These are phyloP conservation scores for Leptinotarsa undecemlineata DNA, from an alignment of 1,140 invertebrate species.

Conservation along the genomic window DNA sequence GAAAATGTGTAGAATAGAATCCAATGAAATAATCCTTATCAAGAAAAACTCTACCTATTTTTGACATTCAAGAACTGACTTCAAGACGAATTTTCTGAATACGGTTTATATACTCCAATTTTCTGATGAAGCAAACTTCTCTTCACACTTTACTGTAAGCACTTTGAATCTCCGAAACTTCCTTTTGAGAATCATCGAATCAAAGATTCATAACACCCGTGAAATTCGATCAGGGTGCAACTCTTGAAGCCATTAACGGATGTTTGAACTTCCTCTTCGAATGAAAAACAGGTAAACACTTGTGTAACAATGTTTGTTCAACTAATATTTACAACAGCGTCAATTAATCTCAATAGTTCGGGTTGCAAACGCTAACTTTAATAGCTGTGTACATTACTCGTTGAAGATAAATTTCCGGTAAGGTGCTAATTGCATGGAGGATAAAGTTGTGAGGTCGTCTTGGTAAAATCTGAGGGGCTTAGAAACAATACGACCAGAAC, in stretches of 20 bases:
- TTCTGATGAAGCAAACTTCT: too few relatives aligned
- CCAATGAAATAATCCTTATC: too few relatives aligned
- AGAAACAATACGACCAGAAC: too few relatives aligned
- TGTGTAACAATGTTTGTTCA: conserved; percentile 32
- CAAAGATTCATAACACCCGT: neutral
- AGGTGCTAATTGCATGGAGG: conserved; percentile 16
- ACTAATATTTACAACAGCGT: conserved; percentile 28
- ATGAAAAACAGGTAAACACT: neutral
- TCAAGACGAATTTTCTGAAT: too few relatives aligned
- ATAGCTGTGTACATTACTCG: conserved; percentile 21
- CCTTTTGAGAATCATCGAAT: neutral
- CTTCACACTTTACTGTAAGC: too few relatives aligned
- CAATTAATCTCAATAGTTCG: conserved; percentile 14
- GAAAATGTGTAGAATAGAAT: too few relatives aligned
- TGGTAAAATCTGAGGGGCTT: too few relatives aligned
- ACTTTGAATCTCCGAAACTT: too few relatives aligned
- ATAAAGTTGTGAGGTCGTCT: neutral
- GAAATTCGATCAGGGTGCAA: neutral
- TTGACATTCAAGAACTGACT: too few relatives aligned
- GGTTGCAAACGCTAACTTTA: conserved; percentile 14
- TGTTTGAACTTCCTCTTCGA: neutral
- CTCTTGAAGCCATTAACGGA: neutral
- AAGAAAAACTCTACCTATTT: too few relatives aligned
- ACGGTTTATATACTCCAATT: too few relatives aligned
- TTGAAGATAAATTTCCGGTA: conserved; percentile 15